These are phyloP conservation scores for Phyllotreta striolata DNA, from an alignment of 2,888 invertebrate genomes.

Conservation along the genomic window DNA sequence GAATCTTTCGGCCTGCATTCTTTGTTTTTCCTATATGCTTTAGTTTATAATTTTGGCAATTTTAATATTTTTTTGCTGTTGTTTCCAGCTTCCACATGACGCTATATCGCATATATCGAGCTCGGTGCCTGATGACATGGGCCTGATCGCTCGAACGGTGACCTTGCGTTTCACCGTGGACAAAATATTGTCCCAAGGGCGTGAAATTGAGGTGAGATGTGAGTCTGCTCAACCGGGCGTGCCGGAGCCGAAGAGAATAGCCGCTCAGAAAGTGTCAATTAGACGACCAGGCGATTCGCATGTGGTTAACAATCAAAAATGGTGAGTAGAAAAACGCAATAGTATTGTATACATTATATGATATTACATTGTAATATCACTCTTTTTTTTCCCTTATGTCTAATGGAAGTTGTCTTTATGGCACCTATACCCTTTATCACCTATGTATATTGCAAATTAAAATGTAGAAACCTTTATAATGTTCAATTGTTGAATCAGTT, in stretches of 20 bases:
- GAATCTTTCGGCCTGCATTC: no score
- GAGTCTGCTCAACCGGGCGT: conserved; percentile 55
- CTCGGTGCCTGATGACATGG: conserved; percentile 48
- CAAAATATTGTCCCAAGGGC: conserved; percentile 49
- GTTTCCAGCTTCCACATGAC: conserved; percentile 49
- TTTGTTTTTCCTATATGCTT: no score
- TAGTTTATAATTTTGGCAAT: no score
- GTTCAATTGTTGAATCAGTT: no score
- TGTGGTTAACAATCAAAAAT: conserved; percentile 51
- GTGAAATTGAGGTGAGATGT: conserved; percentile 54
- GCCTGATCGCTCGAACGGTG: conserved; percentile 51
- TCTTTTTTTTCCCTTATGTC: no score
- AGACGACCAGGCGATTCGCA: conserved; percentile 44
- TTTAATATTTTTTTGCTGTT: background rate
- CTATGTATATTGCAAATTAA: no score
- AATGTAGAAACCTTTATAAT: no score
- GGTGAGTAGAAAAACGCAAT: conserved; percentile 3
- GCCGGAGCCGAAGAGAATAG: conserved; percentile 50
- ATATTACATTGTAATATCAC: no score
- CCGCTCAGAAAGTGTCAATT: conserved; percentile 45
- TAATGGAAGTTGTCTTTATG: no score
- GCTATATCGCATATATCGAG: conserved; percentile 51
- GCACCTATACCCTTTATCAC: no score
- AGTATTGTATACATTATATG: no score
- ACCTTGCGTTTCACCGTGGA: conserved; percentile 51